Evolutionary conservation across 2,888 invertebrate species (phyloP), one percentile per base, ranked within the genome.

Genomic region (Hypolimnas misippus): DNA sequence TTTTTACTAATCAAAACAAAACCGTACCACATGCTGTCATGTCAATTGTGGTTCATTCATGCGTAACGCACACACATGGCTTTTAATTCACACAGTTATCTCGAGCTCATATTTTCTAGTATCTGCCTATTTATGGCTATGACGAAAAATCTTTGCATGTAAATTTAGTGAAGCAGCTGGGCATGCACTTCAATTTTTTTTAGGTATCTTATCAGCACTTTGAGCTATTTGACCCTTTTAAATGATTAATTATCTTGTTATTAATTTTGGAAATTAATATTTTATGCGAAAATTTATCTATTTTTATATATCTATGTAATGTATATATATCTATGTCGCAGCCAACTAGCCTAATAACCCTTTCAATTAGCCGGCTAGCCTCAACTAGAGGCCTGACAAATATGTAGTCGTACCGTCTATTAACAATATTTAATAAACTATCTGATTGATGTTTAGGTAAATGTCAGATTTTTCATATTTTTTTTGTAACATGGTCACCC

Each of bases 21-120:
- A 81, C 71, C 59, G 19, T 44, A 76, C 76, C 84, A 84, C 78
- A 87, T 86, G 85, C 73, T 76, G 70, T 71, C 70, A 59, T 52
- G 50, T 68, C 60, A 66, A 71, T 72, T 66, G 59, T 69, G 66
- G 68, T 72, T 72, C 74, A 75, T 78, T 75, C 72, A 76, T 77
- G 52, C 76, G 68, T 75, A 72, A 76, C 75, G 70, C 76, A 69
- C 77, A 73, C 86, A 84, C 84, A 83, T 84, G 85, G 77, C 76
- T 68, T 66, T 73, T 76, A 77, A 78, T 81, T 74, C 66, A 66
- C 68, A 76, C 29, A 49, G 29, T 29, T 76, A 76, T 78, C 70
- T 69, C 62, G 66, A 75, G 77, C 79, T 77, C 69, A 71, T 70
- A 70, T 62, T 63, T 52, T 51, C 42, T 65, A 66, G 71, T 71